Conservation (phyloP, 2,797 vertebrate genomes). For the Aphelocoma californica region DNA sequence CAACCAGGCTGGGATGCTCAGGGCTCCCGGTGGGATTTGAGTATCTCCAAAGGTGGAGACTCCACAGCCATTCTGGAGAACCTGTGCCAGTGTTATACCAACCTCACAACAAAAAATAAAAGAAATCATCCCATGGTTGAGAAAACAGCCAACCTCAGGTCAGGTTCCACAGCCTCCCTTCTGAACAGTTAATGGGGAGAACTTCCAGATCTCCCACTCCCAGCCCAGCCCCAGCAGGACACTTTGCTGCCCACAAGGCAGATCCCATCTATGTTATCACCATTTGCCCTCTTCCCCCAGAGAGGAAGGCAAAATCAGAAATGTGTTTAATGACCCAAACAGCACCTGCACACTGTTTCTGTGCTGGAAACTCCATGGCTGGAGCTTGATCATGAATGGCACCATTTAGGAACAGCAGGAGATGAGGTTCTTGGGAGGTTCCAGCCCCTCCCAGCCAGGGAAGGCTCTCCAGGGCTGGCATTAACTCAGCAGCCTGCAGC, state of each 20-base stretch:
- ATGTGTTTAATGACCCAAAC: background rate
- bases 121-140: background rate
- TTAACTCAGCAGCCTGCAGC: background rate
- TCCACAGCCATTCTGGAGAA: background rate
- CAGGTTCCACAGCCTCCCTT: background rate
- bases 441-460: background rate
- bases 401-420: background rate
- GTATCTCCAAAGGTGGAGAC: background rate
- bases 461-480: background rate
- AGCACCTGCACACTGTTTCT: background rate
- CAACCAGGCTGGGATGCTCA: background rate
- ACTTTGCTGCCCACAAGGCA: background rate
- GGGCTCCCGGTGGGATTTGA: background rate
- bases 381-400: fast-evolving
- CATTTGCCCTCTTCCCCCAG: background rate
- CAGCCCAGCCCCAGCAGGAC: background rate
- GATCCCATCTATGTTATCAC: background rate
- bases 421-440: background rate
- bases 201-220: background rate
- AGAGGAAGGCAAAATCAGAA: background rate
- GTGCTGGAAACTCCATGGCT: fast-evolving
- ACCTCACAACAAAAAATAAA: background rate
- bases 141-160: background rate
- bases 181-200: background rate
- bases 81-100: background rate